Evolutionary conservation across 2,888 invertebrate species (phyloP), one percentile per base, ranked within the genome.

Genomic region (Polyommatus iphigenia): DNA sequence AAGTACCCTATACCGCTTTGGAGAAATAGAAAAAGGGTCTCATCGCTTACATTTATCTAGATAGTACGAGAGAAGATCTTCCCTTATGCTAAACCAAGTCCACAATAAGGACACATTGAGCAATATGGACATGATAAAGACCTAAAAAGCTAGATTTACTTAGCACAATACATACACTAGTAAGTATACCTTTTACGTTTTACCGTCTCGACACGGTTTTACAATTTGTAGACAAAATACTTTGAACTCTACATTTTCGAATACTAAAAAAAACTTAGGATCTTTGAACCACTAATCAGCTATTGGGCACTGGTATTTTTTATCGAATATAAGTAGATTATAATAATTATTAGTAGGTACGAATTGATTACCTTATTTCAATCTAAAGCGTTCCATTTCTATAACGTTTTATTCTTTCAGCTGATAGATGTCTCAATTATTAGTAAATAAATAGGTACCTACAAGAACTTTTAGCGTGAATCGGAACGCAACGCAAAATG

Each of bases 1-100:
- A 93, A 93, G 93, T 94, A 94, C 92, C 92, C 91, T 91, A 90
- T 89, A 93, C 94, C 94, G 93, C 93, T 89, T 90, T 89, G 92
- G 93, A 93, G 92, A 91, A 92, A 88, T 88, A 85, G 84, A 87
- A 86, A 84, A 86, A 84, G 87, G 90, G 91, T 89, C 88, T 83
- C 87, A 86, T 86, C 88, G 29, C 75, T 54, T 75, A 75, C 29
- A 75, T 75, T 75, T 75, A 54, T 54, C 75, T 75, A 75, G 29
- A 75, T 75, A 75, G 75, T 75, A 50, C 20, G 50, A 75, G 75
- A 54, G 50, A 73, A 29, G 54, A 29, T 85, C 87, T 87, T 85
- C 87, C 82, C 90, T 91, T 91, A 91, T 85, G 85, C 91, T 91
- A 91, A 89, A 89, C 86, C 86, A 85, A 88, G 89, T 89, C 91